These are phyloP conservation scores for Acanthochromis polyacanthus DNA, from an alignment of 2,113 vertebrate genomes.

Conservation along the genomic window DNA sequence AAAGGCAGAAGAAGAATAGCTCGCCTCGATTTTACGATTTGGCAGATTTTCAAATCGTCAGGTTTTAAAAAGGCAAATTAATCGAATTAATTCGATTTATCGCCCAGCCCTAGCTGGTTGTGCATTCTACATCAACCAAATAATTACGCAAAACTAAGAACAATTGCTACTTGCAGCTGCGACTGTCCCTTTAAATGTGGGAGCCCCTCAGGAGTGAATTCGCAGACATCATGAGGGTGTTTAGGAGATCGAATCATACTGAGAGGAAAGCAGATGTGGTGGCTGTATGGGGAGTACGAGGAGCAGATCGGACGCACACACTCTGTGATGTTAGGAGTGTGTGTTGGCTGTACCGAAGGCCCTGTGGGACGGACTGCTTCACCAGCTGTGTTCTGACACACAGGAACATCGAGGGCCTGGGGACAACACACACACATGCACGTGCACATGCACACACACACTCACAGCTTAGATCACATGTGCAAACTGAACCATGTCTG, in stretches of 20 bases:
- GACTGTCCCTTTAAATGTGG: background rate
- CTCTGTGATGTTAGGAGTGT: background rate
- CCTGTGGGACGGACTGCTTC: constrained; percentile 70
- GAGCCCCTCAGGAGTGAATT: too few species aligned
- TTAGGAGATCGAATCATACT: constrained; percentile 5
- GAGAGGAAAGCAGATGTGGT: constrained; percentile 60
- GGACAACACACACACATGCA: constrained; percentile 54
- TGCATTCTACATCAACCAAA: too few species aligned
- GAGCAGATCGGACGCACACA: constrained; percentile 6
- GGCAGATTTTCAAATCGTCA: too few species aligned
- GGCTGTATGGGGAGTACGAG: constrained; percentile 44
- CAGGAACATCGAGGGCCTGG: constrained; percentile 73
- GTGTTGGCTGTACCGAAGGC: constrained; percentile 48
- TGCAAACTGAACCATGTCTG: constrained; percentile 15
- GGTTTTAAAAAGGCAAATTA: too few species aligned
- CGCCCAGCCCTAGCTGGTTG: too few species aligned
- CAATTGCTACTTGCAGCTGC: background rate
- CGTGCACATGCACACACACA: constrained; percentile 24
- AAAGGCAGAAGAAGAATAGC: too few species aligned
- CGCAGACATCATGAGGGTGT: constrained; percentile 9
- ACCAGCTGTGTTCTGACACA: constrained; percentile 82
- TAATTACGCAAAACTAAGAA: too few species aligned
- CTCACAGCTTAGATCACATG: constrained; percentile 29
- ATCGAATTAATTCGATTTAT: too few species aligned
- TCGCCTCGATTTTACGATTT: too few species aligned